Evolutionary conservation across 2,797 vertebrate genomes (phyloP).

Genomic region (Harpagifer antarcticus): DNA sequence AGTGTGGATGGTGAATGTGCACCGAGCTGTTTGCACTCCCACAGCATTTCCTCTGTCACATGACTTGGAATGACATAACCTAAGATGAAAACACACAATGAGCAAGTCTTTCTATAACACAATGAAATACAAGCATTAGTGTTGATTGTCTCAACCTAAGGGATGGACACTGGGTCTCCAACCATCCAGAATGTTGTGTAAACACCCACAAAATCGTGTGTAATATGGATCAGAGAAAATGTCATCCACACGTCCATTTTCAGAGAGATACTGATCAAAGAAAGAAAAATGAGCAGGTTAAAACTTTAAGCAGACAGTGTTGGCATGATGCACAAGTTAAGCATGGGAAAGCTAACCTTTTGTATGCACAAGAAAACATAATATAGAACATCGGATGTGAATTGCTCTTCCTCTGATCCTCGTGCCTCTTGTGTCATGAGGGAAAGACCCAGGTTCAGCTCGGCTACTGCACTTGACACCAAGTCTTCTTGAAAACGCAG

Average conservation of each 20-base stretch:
- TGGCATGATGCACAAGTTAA: not conserved
- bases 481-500: conserved; percentile 98
- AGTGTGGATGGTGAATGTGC: conserved; percentile 98
- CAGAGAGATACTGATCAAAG: conserved; percentile 91
- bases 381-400: conserved; percentile 95
- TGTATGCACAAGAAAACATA: conserved; percentile 99
- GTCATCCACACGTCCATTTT: conserved; percentile 97
- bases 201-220: conserved; percentile 93
- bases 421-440: conserved; percentile 97
- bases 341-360: conserved; percentile 85
- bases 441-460: conserved; percentile 94
- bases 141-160: conserved; percentile 86
- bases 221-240: conserved; percentile 99
- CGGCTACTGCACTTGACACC: conserved; percentile 97
- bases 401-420: conserved; percentile 91
- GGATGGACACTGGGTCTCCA: conserved; percentile 95
- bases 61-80: conserved; percentile 98
- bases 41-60: conserved; percentile 99
- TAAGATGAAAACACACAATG: conserved; percentile 61
- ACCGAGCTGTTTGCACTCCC: conserved; percentile 99
- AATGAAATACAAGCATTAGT: not conserved
- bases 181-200: conserved; percentile 94
- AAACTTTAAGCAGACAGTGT: not conserved
- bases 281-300: not conserved
- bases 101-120: not conserved